Evolutionary conservation across 2,888 invertebrate species (phyloP).

Genomic region (Anticlea derivata): DNA sequence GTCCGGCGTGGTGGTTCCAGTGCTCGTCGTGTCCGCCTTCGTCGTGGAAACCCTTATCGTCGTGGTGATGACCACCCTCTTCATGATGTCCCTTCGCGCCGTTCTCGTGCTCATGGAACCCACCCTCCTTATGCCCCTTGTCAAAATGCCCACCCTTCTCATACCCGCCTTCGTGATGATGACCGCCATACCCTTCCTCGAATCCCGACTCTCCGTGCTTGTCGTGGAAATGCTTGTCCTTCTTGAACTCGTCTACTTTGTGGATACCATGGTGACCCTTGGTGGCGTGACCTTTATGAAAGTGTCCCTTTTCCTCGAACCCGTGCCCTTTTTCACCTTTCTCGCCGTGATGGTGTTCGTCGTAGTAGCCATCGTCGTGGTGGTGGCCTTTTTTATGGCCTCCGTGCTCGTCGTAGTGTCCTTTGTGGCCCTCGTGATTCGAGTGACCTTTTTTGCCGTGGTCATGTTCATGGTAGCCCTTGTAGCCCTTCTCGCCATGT

Average conservation of each 20-base stretch:
- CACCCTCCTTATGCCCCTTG: constrained; percentile 90
- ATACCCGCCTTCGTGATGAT: constrained; percentile 89
- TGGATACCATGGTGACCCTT: constrained; percentile 93
- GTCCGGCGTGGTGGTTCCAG: constrained; percentile 87
- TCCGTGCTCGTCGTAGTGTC: constrained; percentile 84
- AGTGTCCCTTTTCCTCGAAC: constrained; percentile 85
- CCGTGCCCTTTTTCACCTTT: constrained; percentile 85
- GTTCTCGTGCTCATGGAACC: constrained; percentile 89
- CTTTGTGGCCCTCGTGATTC: constrained; percentile 85
- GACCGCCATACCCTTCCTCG: constrained; percentile 90
- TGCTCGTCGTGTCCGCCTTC: constrained; percentile 90
- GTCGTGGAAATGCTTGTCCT: constrained; percentile 94
- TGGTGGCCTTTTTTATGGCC: constrained; percentile 86
- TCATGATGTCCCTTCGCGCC: constrained; percentile 91
- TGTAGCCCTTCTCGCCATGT: constrained; percentile 88
- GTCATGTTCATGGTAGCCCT: constrained; percentile 86
- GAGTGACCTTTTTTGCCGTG: constrained; percentile 89
- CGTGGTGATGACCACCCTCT: constrained; percentile 90
- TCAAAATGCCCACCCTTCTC: constrained; percentile 92
- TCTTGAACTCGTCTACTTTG: constrained; percentile 93
- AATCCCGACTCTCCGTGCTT: constrained; percentile 92
- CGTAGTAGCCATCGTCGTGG: constrained; percentile 86
- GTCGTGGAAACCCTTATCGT: constrained; percentile 90
- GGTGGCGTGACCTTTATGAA: constrained; percentile 92
- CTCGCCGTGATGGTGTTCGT: constrained; percentile 85